A percentile compares a stretch with the other conserved stretches of the same genome.
Conservation (phyloP, 2,797 vertebrate genomes). For the Aselliscus stoliczkanus region DNA sequence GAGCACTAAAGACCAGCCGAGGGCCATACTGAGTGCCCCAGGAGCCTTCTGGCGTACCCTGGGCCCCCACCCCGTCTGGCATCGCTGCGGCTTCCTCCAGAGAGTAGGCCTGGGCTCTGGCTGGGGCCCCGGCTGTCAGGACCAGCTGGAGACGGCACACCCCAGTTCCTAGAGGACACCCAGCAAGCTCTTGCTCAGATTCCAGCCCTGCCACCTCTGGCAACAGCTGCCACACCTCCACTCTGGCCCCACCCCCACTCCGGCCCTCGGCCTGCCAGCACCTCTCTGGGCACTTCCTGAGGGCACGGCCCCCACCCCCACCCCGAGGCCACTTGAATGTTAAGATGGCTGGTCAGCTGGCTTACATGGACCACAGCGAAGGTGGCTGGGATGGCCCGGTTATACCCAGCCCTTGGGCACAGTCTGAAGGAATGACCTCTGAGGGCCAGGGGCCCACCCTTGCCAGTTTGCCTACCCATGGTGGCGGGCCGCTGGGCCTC, state of each 20-base stretch:
- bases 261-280: fast-evolving
- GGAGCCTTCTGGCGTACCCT: neutral
- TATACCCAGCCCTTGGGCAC: neutral
- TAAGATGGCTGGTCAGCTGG: neutral
- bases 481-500: neutral
- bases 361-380: neutral
- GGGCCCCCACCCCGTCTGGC: neutral
- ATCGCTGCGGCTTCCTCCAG: neutral
- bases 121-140: neutral
- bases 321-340: neutral
- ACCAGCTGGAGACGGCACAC: neutral
- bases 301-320: neutral
- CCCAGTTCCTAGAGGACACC: neutral
- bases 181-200: neutral
- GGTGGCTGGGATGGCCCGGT: neutral
- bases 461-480: neutral
- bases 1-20: neutral
- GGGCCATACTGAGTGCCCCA: neutral
- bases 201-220: neutral
- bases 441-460: neutral
- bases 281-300: neutral
- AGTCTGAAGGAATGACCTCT: neutral
- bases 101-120: neutral
- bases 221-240: neutral
- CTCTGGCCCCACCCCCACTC: too few relatives aligned